Evolutionary conservation across 2,113 vertebrate species (phyloP), one percentile per base, ranked within the genome.

Genomic region (Dolichotis patagonum): DNA sequence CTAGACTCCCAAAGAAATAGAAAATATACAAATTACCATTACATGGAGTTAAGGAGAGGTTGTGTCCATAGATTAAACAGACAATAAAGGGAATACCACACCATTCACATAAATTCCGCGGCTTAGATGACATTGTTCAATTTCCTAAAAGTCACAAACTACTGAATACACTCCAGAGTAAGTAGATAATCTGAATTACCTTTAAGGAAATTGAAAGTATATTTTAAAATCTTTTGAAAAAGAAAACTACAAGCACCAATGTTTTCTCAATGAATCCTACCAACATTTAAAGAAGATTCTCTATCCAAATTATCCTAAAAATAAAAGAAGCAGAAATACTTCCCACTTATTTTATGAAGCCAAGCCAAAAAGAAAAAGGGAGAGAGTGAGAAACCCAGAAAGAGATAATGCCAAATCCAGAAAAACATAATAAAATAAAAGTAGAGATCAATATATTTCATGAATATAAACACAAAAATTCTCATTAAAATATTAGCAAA

Each of bases 11-110:
- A 93, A 75, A 91, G 78, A 96, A 92, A 85, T 38, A 92, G 60
- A 91, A 92, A 95, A 97, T 88, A 93, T 38, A 95, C 80, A 94
- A 96, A 94, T 96, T 81, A 90, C 10, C 52, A 56, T 71, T 77
- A 91, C 89, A 75, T 91, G 62, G 56, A 71, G n/a, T 81, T 46
- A 95, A 95, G 93, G 26, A 56, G 41, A 54, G 7, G 20, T 1
- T 87, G 41, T 87, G 30, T 71, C 30, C n/a, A 43, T 22, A 89
- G 83, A 89, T 16, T 43, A 43, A 49, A 90, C 16, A 46, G 71
- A 80, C 46, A 91, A 49, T 86, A 82, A 77, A 62, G 20, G 32
- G 1, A 28, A 52, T 17, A 54, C 26, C 28, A 26, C 7, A 1
- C 52, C 46, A 16, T 17, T 56, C 38, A 52, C 77, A 54, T 6